phyloP scores from a whole-genome alignment of 2,888 invertebrate species.

The Andrena fulva region DNA sequence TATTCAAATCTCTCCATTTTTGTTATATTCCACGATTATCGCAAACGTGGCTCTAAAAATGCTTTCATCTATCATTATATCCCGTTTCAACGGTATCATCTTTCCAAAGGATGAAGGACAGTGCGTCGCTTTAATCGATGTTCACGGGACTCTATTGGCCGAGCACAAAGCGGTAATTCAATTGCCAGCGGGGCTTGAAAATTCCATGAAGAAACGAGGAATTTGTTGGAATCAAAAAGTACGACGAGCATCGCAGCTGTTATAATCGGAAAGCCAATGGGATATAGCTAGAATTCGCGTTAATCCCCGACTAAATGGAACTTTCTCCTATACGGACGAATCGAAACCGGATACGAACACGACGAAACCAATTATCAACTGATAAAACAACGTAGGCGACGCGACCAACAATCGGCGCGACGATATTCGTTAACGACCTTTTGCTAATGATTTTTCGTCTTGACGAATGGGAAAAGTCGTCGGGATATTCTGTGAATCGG shows the following conservation, averaged over 20 bases:
- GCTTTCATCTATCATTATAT: background rate
- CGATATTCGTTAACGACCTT: constrained; percentile 18
- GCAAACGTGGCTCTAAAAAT: background rate
- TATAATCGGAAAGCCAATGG: constrained; percentile 7
- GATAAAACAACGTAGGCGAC: constrained; percentile 21
- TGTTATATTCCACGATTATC: background rate
- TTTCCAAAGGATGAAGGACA: background rate
- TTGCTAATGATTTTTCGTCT: constrained; percentile 1
- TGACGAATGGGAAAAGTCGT: background rate
- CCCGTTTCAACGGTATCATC: background rate
- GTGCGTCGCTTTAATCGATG: background rate
- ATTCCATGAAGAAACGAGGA: background rate
- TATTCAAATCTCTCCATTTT: background rate
- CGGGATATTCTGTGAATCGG: background rate
- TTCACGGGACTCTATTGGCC: background rate
- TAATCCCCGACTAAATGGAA: constrained; percentile 8
- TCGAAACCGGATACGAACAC: background rate
- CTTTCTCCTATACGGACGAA: background rate
- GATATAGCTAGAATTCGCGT: constrained; percentile 8
- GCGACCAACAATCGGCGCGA: background rate
- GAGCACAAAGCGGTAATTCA: background rate
- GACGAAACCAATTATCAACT: constrained; percentile 25
- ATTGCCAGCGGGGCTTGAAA: constrained; percentile 1
- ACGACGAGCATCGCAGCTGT: background rate
- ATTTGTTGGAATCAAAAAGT: background rate